Evolutionary conservation across 2,888 invertebrate species (phyloP), one percentile per base, ranked within the genome.

Genomic region (Syritta pipiens): DNA sequence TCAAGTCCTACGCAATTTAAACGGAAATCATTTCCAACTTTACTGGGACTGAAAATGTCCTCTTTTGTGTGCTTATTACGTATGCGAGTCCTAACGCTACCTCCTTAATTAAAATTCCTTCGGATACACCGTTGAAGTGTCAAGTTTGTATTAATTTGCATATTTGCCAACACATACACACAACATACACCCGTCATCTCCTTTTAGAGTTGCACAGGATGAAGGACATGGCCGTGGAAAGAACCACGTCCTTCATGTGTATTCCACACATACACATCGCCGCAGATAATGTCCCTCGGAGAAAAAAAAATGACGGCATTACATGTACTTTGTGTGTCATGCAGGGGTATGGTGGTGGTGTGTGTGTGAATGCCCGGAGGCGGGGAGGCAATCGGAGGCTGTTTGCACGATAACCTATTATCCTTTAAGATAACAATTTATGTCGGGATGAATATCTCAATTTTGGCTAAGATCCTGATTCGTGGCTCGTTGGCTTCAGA

Each of bases 91-190:
- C 32, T 46, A 35, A 20, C 67, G 35, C 28, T 46, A 46, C 67
- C 55, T 42, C 46, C 67, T 67, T 67, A 67, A 67, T 67, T 67
- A 67, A 67, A 67, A 67, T 67, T 67, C 55, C 55, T 53, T 67
- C 44, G 55, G 35, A 67, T 55, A 55, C 44, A 67, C 35, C 44
- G 67, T 55, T 28, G 46, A 67, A 67, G 67, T 67, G 67, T 67
- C 67, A 55, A 55, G 67, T 67, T 55, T 67, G 55, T 67, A 67
- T 67, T 55, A 55, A 67, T 67, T 67, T 67, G 55, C 55, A 55
- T 67, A 67, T 67, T 67, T 67, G 32, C 35, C 5, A 55, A 55
- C 44, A 51, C 10, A 55, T 35, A 42, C 40, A 40, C 48, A 48
- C 17, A 19, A 6, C 22, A 53, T 32, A 24, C 22, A 35, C 12